Conservation (phyloP, 2,797 vertebrate species). For the Galaxias olidus region DNA sequence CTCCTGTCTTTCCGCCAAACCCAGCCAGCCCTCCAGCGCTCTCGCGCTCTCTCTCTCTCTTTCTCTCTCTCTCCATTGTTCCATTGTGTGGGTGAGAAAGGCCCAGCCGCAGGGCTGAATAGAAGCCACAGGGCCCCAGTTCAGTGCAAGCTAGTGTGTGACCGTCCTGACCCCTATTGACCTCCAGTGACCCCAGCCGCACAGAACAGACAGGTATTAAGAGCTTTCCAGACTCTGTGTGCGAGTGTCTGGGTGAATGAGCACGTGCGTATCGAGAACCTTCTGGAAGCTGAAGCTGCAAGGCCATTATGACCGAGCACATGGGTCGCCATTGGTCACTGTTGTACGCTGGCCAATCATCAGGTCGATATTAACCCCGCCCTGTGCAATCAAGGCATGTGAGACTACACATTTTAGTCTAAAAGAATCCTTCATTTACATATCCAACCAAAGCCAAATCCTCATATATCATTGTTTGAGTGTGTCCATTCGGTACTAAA, state of each 20-base stretch:
- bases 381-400: no score
- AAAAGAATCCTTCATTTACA: no score
- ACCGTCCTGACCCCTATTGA: slow-evolving; percentile 39
- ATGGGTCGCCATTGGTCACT: neutral
- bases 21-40: no score
- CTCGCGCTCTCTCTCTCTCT: no score
- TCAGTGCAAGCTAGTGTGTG: slow-evolving; percentile 26
- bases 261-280: slow-evolving; percentile 34
- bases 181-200: slow-evolving; percentile 22
- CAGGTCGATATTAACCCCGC: no score
- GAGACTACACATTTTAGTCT: no score
- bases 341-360: no score
- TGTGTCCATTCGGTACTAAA: no score
- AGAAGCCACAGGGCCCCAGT: slow-evolving; percentile 12
- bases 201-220: slow-evolving; percentile 34
- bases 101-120: slow-evolving; percentile 31
- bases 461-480: no score
- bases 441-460: no score
- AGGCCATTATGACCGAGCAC: slow-evolving; percentile 32
- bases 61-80: slow-evolving; percentile 29
- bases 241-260: slow-evolving; percentile 2
- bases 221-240: slow-evolving; percentile 48
- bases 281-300: slow-evolving; percentile 48
- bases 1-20: no score
- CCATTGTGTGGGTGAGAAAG: slow-evolving; percentile 35